These are phyloP conservation scores for Saccostrea glomerata DNA, from an alignment of 1,140 invertebrate genomes.

Conservation along the genomic window DNA sequence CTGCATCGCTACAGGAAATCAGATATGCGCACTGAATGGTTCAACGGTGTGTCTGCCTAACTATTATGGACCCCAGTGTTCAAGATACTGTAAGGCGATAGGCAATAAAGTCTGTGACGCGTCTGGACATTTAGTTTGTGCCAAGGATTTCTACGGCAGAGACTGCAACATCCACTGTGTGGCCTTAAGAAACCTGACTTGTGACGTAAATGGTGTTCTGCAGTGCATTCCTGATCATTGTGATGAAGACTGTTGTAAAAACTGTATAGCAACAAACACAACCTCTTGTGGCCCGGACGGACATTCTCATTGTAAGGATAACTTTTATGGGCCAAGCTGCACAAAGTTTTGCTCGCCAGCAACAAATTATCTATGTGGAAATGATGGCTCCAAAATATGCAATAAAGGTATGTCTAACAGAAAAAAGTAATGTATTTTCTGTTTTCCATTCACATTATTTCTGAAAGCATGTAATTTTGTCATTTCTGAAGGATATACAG, in stretches of 20 bases:
- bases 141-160: not conserved
- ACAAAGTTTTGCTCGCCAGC: not conserved
- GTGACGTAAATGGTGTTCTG: not conserved
- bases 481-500: not conserved
- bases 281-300: slow-evolving; percentile 6
- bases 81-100: not conserved
- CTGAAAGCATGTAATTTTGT: not conserved
- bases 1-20: not conserved
- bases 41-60: not conserved
- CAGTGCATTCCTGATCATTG: not conserved
- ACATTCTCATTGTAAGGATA: not conserved
- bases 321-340: slow-evolving; percentile 35
- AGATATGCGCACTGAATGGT: not conserved
- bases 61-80: slow-evolving; percentile 37
- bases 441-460: not conserved
- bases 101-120: not conserved
- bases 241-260: not conserved
- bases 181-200: not conserved
- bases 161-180: slow-evolving; percentile 28
- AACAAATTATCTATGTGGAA: not conserved
- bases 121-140: slow-evolving; percentile 6
- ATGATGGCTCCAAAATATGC: not conserved
- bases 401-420: not conserved
- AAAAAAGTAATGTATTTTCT: no score
- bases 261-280: not conserved